These are phyloP conservation scores for Liopterus haemorrhoidalis DNA, from an alignment of 2,888 invertebrate species.

Conservation along the genomic window DNA sequence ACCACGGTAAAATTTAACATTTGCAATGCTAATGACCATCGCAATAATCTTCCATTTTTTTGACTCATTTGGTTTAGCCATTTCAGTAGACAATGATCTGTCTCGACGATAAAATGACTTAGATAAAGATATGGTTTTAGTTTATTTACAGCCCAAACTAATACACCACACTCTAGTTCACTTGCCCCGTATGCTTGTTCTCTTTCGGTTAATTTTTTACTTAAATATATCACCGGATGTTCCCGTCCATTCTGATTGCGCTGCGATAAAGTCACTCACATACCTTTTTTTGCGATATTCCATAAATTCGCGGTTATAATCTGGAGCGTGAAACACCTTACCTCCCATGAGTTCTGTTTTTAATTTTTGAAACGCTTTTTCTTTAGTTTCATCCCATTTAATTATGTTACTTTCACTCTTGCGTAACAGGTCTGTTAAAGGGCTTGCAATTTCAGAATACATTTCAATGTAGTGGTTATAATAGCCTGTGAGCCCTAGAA, in stretches of 20 bases:
- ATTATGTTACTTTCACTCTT: slow-evolving; percentile 2
- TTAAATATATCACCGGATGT: slow-evolving; percentile 4
- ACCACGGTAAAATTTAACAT: slow-evolving; percentile 7
- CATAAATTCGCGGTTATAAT: slow-evolving; percentile 6
- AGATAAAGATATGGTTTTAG: slow-evolving; percentile 1
- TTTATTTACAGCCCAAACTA: slow-evolving; percentile 7
- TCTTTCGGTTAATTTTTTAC: slow-evolving; percentile 8
- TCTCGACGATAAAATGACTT: slow-evolving; percentile 7
- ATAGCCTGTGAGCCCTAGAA: slow-evolving; percentile 10
- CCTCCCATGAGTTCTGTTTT: slow-evolving; percentile 2
- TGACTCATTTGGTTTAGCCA: slow-evolving; percentile 7
- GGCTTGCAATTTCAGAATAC: slow-evolving; percentile 9
- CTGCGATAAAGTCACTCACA: slow-evolving; percentile 7
- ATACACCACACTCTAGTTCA: slow-evolving; percentile 7
- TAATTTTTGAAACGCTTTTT: background rate
- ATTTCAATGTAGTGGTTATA: slow-evolving; percentile 4
- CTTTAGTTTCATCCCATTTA: slow-evolving; percentile 5
- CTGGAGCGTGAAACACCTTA: slow-evolving; percentile 4
- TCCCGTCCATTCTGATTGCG: background rate
- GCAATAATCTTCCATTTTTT: slow-evolving; percentile 8
- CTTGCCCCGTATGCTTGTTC: slow-evolving; percentile 11
- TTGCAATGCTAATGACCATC: slow-evolving; percentile 8
- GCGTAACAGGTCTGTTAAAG: slow-evolving; percentile 4
- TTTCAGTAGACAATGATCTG: slow-evolving; percentile 3
- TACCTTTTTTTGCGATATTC: slow-evolving; percentile 2